Percentiles rank a stretch among this genome's conserved stretches.
Conservation (phyloP, 2,113 vertebrate genomes). For the Planiliza haematocheilus region DNA sequence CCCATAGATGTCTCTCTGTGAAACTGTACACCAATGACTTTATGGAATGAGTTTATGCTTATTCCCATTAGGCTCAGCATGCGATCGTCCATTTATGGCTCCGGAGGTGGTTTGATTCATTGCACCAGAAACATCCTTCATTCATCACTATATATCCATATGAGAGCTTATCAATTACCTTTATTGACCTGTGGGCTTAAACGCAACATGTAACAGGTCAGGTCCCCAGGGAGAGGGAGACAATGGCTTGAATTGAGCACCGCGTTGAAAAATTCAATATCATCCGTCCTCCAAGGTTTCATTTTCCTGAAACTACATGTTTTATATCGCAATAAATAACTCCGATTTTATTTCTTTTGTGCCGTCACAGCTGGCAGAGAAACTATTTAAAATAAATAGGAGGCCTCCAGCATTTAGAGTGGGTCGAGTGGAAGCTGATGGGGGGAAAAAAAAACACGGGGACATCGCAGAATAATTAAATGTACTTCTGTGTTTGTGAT, state of each 20-base stretch:
- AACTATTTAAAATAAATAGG: conserved; percentile 62
- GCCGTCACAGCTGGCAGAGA: conserved; percentile 7
- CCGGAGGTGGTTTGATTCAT: conserved; percentile 58
- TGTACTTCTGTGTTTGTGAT: conserved; percentile 4
- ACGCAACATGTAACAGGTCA: conserved; percentile 57
- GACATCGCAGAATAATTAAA: conserved; percentile 32
- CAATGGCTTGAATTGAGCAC: conserved; percentile 54
- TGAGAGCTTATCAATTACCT: conserved; percentile 77
- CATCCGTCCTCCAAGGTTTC: conserved; percentile 60
- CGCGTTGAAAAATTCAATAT: conserved; percentile 64
- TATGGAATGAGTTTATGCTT: conserved; percentile 65
- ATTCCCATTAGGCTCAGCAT: conserved; percentile 57
- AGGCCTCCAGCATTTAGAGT: conserved; percentile 55
- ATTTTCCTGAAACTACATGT: conserved; percentile 63
- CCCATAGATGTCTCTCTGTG: conserved; percentile 33
- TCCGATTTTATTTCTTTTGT: conserved; percentile 60
- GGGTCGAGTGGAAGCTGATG: conserved; percentile 36
- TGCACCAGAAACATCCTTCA: conserved; percentile 47
- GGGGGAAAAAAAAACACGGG: conserved; percentile 1
- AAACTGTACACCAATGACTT: conserved; percentile 38
- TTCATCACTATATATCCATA: conserved; percentile 72
- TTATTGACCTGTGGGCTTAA: conserved; percentile 71
- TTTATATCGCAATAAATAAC: conserved; percentile 75
- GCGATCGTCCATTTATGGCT: conserved; percentile 38
- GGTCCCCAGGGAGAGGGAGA: conserved; percentile 43